Conservation (phyloP, 2,888 invertebrate species). For the Crocallis elinguaria region DNA sequence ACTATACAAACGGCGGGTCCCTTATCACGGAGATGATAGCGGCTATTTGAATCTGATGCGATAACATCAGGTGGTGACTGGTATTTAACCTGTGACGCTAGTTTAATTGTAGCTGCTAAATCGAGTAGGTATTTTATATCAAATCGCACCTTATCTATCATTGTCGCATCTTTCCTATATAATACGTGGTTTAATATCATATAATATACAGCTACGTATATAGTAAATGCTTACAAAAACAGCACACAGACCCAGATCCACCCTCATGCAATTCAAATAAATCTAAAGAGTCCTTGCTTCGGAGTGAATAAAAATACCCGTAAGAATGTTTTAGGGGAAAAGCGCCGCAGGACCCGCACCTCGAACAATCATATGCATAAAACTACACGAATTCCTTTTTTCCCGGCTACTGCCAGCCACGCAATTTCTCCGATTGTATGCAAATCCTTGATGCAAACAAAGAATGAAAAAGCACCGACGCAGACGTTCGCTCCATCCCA, state of each 20-base stretch:
- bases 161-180: neutral
- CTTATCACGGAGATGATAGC: conserved; percentile 33
- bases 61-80: conserved; percentile 1
- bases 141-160: neutral
- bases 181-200: too few relatives aligned
- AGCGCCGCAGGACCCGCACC: conserved; percentile 50
- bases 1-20: conserved; percentile 31
- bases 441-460: conserved; percentile 80
- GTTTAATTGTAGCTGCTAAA: conserved; percentile 11
- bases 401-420: conserved; percentile 64
- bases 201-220: neutral
- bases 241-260: neutral
- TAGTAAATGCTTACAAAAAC: neutral
- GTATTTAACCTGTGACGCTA: neutral
- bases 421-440: conserved; percentile 83
- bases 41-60: conserved; percentile 14
- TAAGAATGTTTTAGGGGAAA: conserved; percentile 41
- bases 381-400: conserved; percentile 71
- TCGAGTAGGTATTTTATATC: neutral
- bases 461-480: conserved; percentile 77
- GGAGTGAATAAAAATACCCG: conserved; percentile 27
- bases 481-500: conserved; percentile 70
- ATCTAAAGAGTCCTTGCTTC: conserved; percentile 14
- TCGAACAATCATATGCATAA: conserved; percentile 64
- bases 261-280: conserved; percentile 13